Evolutionary conservation across 92 coral and sea anemone genomes (phyloP), one percentile per base, ranked within the genome.

Genomic region (Pocillopora meandrina): DNA sequence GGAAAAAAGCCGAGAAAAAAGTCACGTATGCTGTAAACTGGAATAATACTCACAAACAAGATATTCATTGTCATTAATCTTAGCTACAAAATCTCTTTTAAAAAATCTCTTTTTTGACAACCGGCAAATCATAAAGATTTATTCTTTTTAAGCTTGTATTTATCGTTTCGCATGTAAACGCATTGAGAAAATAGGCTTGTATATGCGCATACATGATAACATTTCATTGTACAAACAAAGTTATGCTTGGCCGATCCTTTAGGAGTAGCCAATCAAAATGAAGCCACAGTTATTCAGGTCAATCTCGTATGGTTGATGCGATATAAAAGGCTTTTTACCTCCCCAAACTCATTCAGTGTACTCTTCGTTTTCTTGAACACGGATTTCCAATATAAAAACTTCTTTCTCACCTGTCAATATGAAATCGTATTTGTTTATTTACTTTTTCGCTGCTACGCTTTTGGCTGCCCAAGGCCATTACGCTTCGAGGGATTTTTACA

Each of bases 281-380:
- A 71, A 42, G 75, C 7, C 10, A 20, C 78, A 74, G 23, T 55
- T 36, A 74, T 19, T 14, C 33, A 19, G 34, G 42, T 10, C 14
- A 74, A 19, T 74, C 15, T 2, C 12, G 58, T 56, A 9, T 11
- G 16, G 33, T 42, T 56, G 15, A 31, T 18, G 47, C 57, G 78
- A 57, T 74, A 74, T 74, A 74, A 74, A 74, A 74, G 52, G 36
- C 47, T 73, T 55, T 55, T 57, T 4, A 74, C 65, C 56, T 63
- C 55, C 78, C 78, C 63, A 74, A 19, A 15, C 60, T 56, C 78
- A 74, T 56, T 56, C 77, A 74, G 42, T 74, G 34, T 63, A 31
- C 17, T 1, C 12, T 15, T 15, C 52, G 60, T 34, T 56, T 55
- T 56, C 14, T 13, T 35, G 20, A 55, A 74, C 49, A 56, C 52